phyloP scores from a whole-genome alignment of 2,797 vertebrate species.

The Poeciliopsis infans region DNA sequence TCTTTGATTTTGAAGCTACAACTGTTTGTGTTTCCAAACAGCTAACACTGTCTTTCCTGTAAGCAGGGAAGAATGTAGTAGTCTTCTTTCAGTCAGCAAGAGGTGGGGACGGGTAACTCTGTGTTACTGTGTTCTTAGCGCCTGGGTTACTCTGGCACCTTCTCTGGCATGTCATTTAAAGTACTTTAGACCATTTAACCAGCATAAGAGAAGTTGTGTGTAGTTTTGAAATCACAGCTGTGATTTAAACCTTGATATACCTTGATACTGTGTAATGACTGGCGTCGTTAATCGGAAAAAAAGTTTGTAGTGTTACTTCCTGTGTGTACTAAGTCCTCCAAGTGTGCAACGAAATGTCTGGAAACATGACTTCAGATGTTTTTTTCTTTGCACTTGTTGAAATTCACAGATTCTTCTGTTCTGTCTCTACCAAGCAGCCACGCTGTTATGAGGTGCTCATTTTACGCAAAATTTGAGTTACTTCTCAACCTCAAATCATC shows the following conservation, averaged over 20 bases:
- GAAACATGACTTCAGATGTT: not conserved
- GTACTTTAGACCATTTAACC: not conserved
- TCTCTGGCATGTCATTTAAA: not conserved
- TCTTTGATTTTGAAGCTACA: not conserved
- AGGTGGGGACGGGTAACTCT: not conserved
- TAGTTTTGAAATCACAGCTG: not conserved
- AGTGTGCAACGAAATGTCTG: not conserved
- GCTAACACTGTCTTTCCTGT: not conserved
- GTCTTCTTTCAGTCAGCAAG: not conserved
- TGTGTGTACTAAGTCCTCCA: not conserved
- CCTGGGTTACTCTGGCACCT: not conserved
- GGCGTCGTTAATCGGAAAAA: not conserved
- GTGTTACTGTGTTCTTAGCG: not conserved
- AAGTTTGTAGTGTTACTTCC: not conserved
- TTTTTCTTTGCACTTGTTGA: conserved; percentile 8
- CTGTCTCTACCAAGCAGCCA: conserved; percentile 19
- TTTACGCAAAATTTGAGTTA: conserved; percentile 52
- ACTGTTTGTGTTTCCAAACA: conserved; percentile 1
- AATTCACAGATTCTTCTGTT: conserved; percentile 25
- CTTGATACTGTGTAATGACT: not conserved
- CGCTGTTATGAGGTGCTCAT: conserved; percentile 30
- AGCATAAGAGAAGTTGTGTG: not conserved
- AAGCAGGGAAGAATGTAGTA: not conserved
- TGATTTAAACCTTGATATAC: not conserved
- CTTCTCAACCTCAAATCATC: conserved; percentile 49